Conservation (phyloP, 2,797 vertebrate species). For the Sebastolobus altivelis region DNA sequence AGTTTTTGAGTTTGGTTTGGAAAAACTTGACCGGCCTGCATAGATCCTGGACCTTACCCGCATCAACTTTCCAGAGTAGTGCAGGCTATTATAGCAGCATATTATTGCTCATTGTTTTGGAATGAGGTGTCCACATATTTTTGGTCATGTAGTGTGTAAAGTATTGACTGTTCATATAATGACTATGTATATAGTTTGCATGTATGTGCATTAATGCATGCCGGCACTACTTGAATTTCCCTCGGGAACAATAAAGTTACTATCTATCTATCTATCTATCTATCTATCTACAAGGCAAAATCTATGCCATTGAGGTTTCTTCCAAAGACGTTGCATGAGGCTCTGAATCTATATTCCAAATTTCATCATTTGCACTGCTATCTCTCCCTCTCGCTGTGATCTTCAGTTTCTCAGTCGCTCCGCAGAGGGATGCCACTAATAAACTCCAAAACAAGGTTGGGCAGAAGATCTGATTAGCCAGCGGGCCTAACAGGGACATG, state of each 20-base stretch:
- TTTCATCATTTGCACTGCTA: constrained; percentile 36
- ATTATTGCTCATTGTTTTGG: background rate
- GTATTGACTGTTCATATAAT: too few relatives aligned
- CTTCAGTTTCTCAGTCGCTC: constrained; percentile 18
- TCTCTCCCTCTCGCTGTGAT: constrained; percentile 24
- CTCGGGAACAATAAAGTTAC: too few relatives aligned
- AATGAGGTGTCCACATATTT: background rate
- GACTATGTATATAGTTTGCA: too few relatives aligned
- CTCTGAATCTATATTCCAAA: constrained; percentile 37
- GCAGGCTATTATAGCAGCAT: background rate
- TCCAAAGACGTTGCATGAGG: constrained; percentile 35
- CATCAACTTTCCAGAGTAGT: background rate
- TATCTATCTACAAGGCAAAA: background rate
- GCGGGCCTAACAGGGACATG: constrained; percentile 73
- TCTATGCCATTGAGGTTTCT: constrained; percentile 4
- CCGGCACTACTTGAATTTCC: too few relatives aligned
- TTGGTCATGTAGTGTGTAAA: too few relatives aligned
- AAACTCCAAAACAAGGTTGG: constrained; percentile 76
- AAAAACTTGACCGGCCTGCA: background rate
- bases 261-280: too few relatives aligned
- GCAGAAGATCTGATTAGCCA: constrained; percentile 79
- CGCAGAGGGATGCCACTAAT: constrained; percentile 66
- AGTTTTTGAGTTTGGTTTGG: background rate
- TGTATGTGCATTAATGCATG: too few relatives aligned
- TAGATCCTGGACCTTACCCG: background rate